A percentile compares a stretch with the other conserved stretches of the same genome.
Conservation (phyloP, 2,797 vertebrate genomes). For the Synaphobranchus kaupii region DNA sequence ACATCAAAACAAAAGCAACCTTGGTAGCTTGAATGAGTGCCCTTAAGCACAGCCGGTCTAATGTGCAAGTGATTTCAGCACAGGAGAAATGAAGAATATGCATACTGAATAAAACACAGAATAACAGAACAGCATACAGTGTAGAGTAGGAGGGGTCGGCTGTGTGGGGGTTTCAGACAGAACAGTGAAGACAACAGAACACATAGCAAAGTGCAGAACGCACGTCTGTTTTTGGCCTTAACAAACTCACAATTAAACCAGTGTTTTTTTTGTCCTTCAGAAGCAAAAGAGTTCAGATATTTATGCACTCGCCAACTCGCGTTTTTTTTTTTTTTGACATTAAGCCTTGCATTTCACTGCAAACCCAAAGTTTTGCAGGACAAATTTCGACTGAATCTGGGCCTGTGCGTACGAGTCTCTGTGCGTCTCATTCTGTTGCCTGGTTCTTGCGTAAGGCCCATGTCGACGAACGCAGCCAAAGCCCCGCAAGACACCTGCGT, state of each 20-base stretch:
- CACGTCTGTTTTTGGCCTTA: not conserved
- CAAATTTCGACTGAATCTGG: not conserved
- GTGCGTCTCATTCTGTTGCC: not conserved
- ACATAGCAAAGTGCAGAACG: not conserved
- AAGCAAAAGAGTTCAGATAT: not conserved
- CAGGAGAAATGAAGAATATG: not conserved
- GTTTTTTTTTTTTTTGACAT: not conserved
- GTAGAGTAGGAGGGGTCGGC: not conserved
- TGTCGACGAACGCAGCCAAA: too few relatives aligned
- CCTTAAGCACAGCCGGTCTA: constrained; percentile 5
- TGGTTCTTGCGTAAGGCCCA: too few relatives aligned
- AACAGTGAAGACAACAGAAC: not conserved
- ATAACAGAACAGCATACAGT: not conserved
- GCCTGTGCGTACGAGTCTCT: not conserved
- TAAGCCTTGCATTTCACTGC: not conserved
- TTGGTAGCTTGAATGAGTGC: not conserved
- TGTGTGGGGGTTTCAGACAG: not conserved
- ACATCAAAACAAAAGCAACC: constrained; percentile 10
- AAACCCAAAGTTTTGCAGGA: not conserved
- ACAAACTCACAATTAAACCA: not conserved
- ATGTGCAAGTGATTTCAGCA: not conserved
- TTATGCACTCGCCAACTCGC: not conserved
- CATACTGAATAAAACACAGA: not conserved
- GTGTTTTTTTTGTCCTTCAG: not conserved
- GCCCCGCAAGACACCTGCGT: not conserved